These are phyloP conservation scores for Monarcha castaneiventris DNA, from an alignment of 2,113 vertebrate species.

Conservation along the genomic window DNA sequence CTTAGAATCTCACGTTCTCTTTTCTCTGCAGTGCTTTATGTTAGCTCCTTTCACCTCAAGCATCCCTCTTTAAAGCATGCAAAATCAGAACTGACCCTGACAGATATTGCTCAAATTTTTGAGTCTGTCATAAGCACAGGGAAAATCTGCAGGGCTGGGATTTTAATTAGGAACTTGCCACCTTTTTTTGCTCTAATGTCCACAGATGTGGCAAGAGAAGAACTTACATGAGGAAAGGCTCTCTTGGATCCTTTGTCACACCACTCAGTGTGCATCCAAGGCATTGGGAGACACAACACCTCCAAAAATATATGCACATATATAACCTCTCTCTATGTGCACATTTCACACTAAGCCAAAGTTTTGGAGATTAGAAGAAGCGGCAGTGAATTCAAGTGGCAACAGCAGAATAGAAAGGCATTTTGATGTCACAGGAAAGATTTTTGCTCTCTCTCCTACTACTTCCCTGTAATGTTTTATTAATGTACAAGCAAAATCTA, in stretches of 20 bases:
- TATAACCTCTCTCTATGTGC: background rate
- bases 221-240: rapidly evolving
- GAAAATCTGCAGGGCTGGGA: background rate
- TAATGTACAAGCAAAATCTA: conserved; percentile 46
- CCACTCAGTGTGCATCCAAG: background rate
- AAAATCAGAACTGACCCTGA: background rate
- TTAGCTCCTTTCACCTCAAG: background rate
- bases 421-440: conserved; percentile 45
- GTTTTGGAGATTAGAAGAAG: background rate
- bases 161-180: background rate
- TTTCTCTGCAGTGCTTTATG: background rate
- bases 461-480: conserved; percentile 58
- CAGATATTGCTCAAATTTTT: background rate
- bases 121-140: background rate
- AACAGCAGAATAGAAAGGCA: background rate
- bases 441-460: conserved; percentile 44
- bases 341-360: background rate
- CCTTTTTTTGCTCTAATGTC: background rate
- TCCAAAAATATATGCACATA: background rate
- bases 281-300: background rate
- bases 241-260: background rate
- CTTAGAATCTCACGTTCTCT: background rate
- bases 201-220: background rate
- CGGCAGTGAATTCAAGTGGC: background rate
- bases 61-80: background rate